Evolutionary conservation across 2,888 invertebrate species (phyloP).

Genomic region (Acronicta aceris): DNA sequence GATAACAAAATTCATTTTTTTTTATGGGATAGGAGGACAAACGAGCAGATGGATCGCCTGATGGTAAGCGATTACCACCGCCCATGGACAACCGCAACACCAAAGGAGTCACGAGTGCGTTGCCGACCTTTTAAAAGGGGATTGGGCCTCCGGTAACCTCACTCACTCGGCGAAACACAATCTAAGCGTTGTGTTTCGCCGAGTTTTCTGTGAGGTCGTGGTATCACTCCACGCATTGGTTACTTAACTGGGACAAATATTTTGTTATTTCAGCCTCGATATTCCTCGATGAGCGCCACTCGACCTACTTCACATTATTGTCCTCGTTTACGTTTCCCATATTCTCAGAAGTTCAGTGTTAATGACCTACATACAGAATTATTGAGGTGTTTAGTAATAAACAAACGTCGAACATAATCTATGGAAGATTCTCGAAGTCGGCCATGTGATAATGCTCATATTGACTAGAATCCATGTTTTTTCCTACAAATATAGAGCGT

Average conservation of each 20-base stretch:
- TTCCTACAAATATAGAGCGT: slow-evolving; percentile 46
- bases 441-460: slow-evolving; percentile 19
- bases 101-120: no score
- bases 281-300: slow-evolving; percentile 63
- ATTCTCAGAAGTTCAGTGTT: slow-evolving; percentile 80
- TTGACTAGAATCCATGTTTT: slow-evolving; percentile 48
- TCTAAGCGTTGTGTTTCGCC: no score
- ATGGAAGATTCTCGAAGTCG: slow-evolving; percentile 21
- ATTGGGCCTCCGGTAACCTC: no score
- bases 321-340: slow-evolving; percentile 75
- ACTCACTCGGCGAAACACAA: no score
- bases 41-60: no score
- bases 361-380: slow-evolving; percentile 79
- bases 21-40: no score
- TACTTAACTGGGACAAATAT: slow-evolving; percentile 65
- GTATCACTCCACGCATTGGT: slow-evolving; percentile 44
- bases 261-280: slow-evolving; percentile 74
- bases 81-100: no score
- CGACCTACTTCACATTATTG: slow-evolving; percentile 81
- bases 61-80: no score
- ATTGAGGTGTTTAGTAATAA: slow-evolving; percentile 51
- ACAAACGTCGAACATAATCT: slow-evolving; percentile 15
- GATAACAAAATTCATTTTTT: no score
- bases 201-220: no score
- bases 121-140: no score